Conservation (phyloP, 2,797 vertebrate genomes). For the Coreius guichenoti region DNA sequence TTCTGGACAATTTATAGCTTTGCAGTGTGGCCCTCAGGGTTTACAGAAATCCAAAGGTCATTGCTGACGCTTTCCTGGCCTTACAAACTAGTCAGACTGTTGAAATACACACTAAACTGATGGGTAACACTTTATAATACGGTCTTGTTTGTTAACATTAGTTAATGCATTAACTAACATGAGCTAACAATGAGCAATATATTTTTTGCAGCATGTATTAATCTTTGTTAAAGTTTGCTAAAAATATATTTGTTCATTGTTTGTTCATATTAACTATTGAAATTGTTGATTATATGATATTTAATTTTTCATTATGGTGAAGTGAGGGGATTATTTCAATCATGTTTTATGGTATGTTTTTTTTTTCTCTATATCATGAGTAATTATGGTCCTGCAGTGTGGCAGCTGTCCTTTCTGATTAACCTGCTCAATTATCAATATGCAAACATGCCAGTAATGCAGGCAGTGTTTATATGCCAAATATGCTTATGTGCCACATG, state of each 20-base stretch:
- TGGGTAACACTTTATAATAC: background rate
- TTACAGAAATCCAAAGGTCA: background rate
- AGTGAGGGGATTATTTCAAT: slow-evolving; percentile 6
- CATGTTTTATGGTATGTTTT: background rate
- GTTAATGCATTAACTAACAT: background rate
- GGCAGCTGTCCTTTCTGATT: slow-evolving; percentile 35
- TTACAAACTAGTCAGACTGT: slow-evolving; percentile 34
- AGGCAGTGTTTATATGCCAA: slow-evolving; percentile 41
- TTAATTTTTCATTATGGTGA: background rate
- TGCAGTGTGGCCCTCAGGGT: slow-evolving; percentile 1
- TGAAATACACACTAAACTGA: slow-evolving; percentile 9
- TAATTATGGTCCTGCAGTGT: slow-evolving; percentile 17
- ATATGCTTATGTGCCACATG: slow-evolving; percentile 34
- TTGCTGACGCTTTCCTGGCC: slow-evolving; percentile 8
- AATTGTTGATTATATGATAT: background rate
- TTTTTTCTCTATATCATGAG: background rate
- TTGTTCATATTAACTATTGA: background rate
- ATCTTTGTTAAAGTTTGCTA: background rate
- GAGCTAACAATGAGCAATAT: background rate
- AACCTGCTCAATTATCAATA: slow-evolving; percentile 39
- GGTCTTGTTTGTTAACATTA: background rate
- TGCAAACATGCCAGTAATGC: slow-evolving; percentile 29
- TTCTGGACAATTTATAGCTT: background rate
- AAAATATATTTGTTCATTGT: background rate
- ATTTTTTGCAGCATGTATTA: slow-evolving; percentile 1